phyloP scores from a whole-genome alignment of 2,113 vertebrate genomes.

The Pteronura brasiliensis region DNA sequence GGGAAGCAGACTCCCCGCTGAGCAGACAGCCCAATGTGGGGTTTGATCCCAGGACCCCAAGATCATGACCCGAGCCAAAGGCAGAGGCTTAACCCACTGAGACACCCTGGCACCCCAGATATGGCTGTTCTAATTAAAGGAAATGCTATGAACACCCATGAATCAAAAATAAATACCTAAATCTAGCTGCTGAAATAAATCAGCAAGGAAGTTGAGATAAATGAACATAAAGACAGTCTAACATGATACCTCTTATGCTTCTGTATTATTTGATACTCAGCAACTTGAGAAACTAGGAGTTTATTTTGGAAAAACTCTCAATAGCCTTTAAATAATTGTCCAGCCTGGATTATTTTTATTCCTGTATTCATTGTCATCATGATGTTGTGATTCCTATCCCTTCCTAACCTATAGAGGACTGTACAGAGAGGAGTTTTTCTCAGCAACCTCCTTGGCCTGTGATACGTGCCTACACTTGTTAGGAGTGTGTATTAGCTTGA shows the following conservation, averaged over 20 bases:
- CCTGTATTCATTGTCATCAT: neutral
- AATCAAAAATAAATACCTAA: neutral
- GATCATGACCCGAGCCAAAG: too few species aligned
- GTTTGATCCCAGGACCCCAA: too few species aligned
- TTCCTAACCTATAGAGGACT: neutral
- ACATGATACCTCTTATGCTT: neutral
- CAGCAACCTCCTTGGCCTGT: neutral
- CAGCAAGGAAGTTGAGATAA: neutral
- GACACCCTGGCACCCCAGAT: neutral
- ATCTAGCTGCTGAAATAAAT: neutral
- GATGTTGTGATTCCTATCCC: neutral
- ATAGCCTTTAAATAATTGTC: neutral
- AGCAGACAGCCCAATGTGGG: too few species aligned
- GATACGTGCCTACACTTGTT: neutral
- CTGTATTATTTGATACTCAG: neutral
- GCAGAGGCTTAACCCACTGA: too few species aligned
- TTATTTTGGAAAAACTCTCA: slow-evolving; percentile 6
- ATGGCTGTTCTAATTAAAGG: neutral
- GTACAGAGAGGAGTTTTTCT: neutral
- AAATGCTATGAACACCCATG: neutral
- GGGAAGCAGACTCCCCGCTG: too few species aligned
- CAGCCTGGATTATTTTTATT: neutral
- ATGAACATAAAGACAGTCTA: neutral
- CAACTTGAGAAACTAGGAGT: neutral
- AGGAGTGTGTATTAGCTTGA: neutral